These are phyloP conservation scores for Didymodactylos carnosus DNA, from an alignment of 2,888 invertebrate genomes.

Conservation along the genomic window DNA sequence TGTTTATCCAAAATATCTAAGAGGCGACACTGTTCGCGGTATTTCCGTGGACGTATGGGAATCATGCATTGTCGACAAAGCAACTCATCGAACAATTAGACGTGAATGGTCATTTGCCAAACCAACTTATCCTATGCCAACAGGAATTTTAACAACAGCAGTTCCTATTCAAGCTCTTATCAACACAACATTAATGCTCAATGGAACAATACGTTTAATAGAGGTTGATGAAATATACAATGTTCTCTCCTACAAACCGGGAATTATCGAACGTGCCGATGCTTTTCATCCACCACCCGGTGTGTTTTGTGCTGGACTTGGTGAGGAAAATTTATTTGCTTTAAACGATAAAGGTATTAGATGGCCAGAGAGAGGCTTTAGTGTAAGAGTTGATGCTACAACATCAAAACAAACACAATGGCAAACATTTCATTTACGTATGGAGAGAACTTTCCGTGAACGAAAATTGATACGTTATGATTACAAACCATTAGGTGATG, in stretches of 20 bases:
- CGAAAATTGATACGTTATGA: not conserved
- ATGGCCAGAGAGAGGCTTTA: not conserved
- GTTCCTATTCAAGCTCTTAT: not conserved
- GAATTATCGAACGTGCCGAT: not conserved
- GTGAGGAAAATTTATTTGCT: not conserved
- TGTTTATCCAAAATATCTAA: not conserved
- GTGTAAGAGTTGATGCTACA: not conserved
- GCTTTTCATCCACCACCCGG: not conserved
- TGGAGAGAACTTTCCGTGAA: not conserved
- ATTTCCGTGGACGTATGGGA: not conserved
- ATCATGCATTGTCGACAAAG: not conserved
- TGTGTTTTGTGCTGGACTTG: not conserved
- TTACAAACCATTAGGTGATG: not conserved
- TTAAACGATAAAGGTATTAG: not conserved
- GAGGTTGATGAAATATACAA: not conserved
- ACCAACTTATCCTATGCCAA: not conserved
- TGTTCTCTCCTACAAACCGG: not conserved
- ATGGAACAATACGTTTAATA: not conserved
- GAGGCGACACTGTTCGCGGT: not conserved
- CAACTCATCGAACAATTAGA: not conserved
- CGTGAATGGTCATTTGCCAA: not conserved
- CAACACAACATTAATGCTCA: not conserved
- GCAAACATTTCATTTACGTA: not conserved
- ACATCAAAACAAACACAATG: not conserved
- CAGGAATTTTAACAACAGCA: not conserved